Base-by-base conservation (phyloP, 2,888 invertebrate genomes). In the Conops quadrifasciatus region DNA sequence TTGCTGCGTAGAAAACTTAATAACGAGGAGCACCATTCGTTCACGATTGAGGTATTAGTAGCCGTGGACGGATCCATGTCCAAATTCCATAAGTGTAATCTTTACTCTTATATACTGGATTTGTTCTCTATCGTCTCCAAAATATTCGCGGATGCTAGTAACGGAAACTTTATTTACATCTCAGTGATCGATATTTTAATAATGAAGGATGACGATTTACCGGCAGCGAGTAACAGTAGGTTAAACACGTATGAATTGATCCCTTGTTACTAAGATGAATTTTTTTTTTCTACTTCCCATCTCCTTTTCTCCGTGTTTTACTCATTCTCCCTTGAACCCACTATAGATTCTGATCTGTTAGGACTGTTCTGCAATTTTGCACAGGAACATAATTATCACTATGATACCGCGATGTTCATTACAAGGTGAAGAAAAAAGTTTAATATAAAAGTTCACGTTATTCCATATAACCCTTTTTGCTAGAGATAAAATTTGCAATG, bases 151-250 rank as follows among this genome's bases (percentile, higher is more conserved):
- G 93, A 95, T 83, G 91, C 92, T 26, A 92, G 92, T 70, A 92
- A 96, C 73, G 93, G 94, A n/a, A 94, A 95, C 83, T 91, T 93
- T 53, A 91, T 96, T 77, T 91, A 91, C 78, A 89, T 96, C 70
- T 91, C 93, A 4, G 90, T 95, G 47, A 92, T 93, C 36, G 91
- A 92, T 79, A 89, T 95, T 73, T 84, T 90, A 74, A 87, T 90
- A 43, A 83, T 90, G 51, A 87, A 87, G 30, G 87, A 90, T 66
- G 86, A 87, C 60, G 75, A n/a, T n/a, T n/a, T 77, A 5, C 43
- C 69, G 51, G 72, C 69, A 21, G 74, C 74, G 3, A 71, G 74
- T 1, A 49, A 15, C 7, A 68, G n/a, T n/a, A n/a, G n/a, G n/a
- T n/a, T n/a, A n/a, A n/a, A n/a, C n/a, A n/a, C n/a, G n/a, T n/a